Base-by-base conservation (phyloP, 2,113 vertebrate genomes). In the Chionodraco myersi region DNA sequence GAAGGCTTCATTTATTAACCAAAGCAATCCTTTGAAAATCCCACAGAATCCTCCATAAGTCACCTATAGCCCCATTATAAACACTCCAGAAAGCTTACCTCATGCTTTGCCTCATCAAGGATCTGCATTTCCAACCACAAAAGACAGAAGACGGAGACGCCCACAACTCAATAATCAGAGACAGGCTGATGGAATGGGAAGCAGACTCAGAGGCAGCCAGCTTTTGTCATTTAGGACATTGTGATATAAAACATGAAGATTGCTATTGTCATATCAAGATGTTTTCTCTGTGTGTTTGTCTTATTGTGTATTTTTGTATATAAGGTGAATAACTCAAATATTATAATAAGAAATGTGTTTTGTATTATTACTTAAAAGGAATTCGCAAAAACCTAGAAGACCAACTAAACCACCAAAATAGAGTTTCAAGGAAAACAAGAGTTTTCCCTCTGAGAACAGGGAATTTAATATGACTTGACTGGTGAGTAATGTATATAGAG, bases 21-120 rank as follows among this genome's bases (percentile, higher is more conserved):
- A 69, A 87, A 83, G 63, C 81, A 82, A 79, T 86, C 85, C 84
- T 83, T 82, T 88, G 81, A 83, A 90, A 90, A 91, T 87, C 91
- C 86, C 8, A 7, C 23, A 0, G 80, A 87, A 90, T 87, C 82
- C 79, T 72, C 53, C 67, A 47, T 72, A 88, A 89, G 48, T 71
- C 59, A 54, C 57, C 68, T 72, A 65, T 80, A 89, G 82, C 66
- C 62, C 65, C 72, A 87, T 83, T 84, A 62, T 86, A 92, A 91
- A 92, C 91, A 90, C 86, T 90, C 85, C 76, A 88, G 75, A 88
- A 86, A 77, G 86, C 87, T 88, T 84, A 87, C 80, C 86, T 92
- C 86, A 91, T 87, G 63, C 66, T 77, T 80, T 84, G 81, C 85
- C 83, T 89, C 86, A 82, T 88, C 86, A 78, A 78, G 71, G 77